Conservation (phyloP, 2,888 invertebrate species). For the Drosophila koepferae region DNA sequence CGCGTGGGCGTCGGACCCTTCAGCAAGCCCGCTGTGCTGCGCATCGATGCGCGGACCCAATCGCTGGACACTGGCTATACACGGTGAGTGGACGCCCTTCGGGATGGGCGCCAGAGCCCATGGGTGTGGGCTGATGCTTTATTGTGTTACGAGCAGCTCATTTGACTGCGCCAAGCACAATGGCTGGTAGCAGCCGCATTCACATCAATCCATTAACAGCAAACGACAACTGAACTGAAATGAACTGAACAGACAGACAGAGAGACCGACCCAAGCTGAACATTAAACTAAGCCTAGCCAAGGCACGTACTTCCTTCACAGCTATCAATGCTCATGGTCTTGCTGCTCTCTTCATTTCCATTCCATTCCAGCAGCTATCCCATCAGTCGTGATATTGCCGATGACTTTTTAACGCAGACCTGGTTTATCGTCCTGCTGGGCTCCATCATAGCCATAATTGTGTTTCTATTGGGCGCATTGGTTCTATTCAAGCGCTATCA, state of each 20-base stretch:
- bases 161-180: conserved; percentile 74
- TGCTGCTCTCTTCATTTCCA: conserved; percentile 33
- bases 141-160: conserved; percentile 62
- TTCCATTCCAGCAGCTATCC: conserved; percentile 85
- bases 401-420: conserved; percentile 93
- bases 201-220: conserved; percentile 81
- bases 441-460: conserved; percentile 93
- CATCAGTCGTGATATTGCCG: conserved; percentile 86
- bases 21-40: conserved; percentile 89
- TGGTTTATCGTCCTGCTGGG: conserved; percentile 96
- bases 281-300: conserved; percentile 74
- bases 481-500: conserved; percentile 91
- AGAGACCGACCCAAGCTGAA: conserved; percentile 13
- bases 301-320: conserved; percentile 65
- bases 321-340: conserved; percentile 49
- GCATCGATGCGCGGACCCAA: conserved; percentile 87
- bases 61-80: conserved; percentile 86
- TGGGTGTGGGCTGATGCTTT: conserved; percentile 10
- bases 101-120: not conserved
- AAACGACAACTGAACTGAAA: conserved; percentile 61
- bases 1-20: conserved; percentile 92
- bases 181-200: conserved; percentile 39
- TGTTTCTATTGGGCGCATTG: conserved; percentile 93
- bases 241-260: conserved; percentile 2
- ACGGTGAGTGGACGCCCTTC: conserved; percentile 62